phyloP scores from a whole-genome alignment of 2,888 invertebrate species.

The Sisyra terminalis region DNA sequence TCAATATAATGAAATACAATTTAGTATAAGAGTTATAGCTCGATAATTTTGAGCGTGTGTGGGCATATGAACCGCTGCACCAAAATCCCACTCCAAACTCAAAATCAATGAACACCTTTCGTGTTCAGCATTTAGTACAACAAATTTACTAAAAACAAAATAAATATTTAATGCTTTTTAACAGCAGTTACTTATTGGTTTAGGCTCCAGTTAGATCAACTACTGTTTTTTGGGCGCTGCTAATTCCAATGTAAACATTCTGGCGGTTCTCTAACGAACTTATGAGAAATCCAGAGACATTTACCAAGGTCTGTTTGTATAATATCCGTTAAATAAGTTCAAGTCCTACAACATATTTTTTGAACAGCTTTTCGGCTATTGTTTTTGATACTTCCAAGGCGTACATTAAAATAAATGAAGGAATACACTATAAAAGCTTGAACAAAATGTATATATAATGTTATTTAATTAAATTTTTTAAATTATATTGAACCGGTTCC shows the following conservation, averaged over 20 bases:
- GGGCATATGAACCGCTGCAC: neutral
- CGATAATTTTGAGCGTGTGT: neutral
- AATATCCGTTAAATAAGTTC: too few relatives aligned
- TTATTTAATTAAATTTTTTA: too few relatives aligned
- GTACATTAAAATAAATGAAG: too few relatives aligned
- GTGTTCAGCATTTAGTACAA: constrained; percentile 8
- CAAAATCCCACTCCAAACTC: neutral
- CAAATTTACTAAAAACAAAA: constrained; percentile 8
- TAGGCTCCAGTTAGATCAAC: constrained; percentile 8
- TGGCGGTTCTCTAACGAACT: neutral
- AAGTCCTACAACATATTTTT: too few relatives aligned
- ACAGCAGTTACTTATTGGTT: constrained; percentile 5
- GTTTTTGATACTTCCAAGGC: too few relatives aligned
- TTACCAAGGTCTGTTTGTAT: too few relatives aligned
- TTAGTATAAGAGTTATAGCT: neutral
- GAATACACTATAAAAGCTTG: too few relatives aligned
- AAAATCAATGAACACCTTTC: constrained; percentile 7
- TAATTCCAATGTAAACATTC: constrained; percentile 7
- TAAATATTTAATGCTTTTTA: constrained; percentile 8
- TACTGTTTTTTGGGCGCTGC: constrained; percentile 7
- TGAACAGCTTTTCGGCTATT: too few relatives aligned
- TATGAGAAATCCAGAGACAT: too few relatives aligned
- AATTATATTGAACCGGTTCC: too few relatives aligned
- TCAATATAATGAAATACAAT: too few relatives aligned
- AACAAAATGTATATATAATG: too few relatives aligned